A percentile compares a stretch with the other conserved stretches of the same genome.
Evolutionary conservation across 2,888 invertebrate genomes (phyloP).

Genomic region (Boloria euphrosyne): DNA sequence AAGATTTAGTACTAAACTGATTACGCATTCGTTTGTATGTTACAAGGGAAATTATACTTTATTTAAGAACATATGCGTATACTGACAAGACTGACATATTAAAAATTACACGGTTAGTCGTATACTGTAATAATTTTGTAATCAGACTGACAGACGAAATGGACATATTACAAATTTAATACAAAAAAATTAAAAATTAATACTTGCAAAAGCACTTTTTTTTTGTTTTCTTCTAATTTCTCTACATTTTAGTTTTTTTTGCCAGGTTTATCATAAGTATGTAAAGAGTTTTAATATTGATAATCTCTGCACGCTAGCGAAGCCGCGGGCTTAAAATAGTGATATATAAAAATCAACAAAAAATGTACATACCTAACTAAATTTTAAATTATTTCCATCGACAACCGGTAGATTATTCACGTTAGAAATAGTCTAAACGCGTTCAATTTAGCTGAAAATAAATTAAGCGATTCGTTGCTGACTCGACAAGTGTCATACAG

Average conservation of each 20-base stretch:
- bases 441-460: constrained; percentile 5
- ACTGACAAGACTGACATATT: too few relatives aligned
- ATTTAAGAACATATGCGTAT: not conserved
- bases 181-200: too few relatives aligned
- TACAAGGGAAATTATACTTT: not conserved
- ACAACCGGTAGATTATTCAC: not conserved
- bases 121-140: not conserved
- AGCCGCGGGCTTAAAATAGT: too few relatives aligned
- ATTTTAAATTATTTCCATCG: not conserved
- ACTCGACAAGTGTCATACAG: constrained; percentile 26
- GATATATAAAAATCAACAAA: not conserved
- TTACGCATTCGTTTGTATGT: constrained; percentile 12
- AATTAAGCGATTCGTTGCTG: constrained; percentile 25
- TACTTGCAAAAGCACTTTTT: too few relatives aligned
- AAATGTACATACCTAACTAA: not conserved
- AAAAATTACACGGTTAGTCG: not conserved
- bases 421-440: not conserved
- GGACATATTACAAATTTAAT: too few relatives aligned
- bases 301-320: too few relatives aligned
- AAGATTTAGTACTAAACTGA: constrained; percentile 18
- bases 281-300: too few relatives aligned
- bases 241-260: too few relatives aligned
- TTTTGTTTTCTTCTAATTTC: too few relatives aligned
- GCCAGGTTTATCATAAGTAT: too few relatives aligned
- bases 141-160: not conserved